Evolutionary conservation across 2,113 vertebrate species (phyloP), one percentile per base, ranked within the genome.

Genomic region (Euleptes europaea): DNA sequence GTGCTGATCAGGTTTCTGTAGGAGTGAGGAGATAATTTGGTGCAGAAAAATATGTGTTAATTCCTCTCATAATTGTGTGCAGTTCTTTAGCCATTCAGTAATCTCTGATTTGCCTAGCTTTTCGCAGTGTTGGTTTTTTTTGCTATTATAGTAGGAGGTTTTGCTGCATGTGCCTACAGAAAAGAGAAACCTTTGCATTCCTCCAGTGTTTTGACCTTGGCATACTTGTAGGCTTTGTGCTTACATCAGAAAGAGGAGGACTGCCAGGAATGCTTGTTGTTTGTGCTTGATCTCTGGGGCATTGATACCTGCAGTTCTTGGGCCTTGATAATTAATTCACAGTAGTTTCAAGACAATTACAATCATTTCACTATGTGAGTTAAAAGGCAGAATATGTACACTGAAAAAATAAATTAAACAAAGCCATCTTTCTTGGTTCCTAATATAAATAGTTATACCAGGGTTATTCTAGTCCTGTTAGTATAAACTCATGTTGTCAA

Each of bases 271-370:
- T 90, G 92, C 94, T 92, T 93, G 87, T 90, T 90, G 90, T 92
- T 93, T 94, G 91, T 88, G 90, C 93, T 93, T 65, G 82, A 63
- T 91, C 92, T 94, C 92, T 78, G 70, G 90, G 92, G 94, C 91
- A 87, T 88, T 92, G 92, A 90, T 92, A 94, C 92, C 93, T 95
- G 91, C 85, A 84, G 89, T 89, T 93, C 93, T 88, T 87, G 65
- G 73, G 89, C 91, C 73, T 87, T 93, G 90, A 92, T 92, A 93
- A 93, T 95, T 93, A 93, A 94, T 90, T 93, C 73, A 2, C 90
- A 78, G 8, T 86, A 3, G 7, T 86, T 86, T 87, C 0, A 2
- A 91, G 89, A 88, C 79, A 78, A 88, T 85, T 74, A 21, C 33
- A 33, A 7, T 14, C 28, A n/a, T 82, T 70, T 82, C 87, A 73